Evolutionary conservation across 2,797 vertebrate species (phyloP).

Genomic region (Myotis myotis): DNA sequence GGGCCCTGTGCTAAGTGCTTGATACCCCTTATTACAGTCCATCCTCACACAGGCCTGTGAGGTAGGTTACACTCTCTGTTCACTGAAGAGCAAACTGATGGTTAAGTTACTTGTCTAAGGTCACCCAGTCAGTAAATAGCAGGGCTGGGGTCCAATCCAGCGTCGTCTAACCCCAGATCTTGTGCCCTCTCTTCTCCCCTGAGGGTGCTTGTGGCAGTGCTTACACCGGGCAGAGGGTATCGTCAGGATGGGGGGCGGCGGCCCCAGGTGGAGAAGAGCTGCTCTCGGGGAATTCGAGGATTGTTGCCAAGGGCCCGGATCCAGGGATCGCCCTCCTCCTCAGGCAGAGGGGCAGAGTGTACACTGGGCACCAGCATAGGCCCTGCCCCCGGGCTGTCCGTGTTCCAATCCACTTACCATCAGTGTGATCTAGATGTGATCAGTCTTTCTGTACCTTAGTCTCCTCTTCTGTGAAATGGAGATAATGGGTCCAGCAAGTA

Average conservation of each 20-base stretch:
- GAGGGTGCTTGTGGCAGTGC: not conserved
- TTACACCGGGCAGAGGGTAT: not conserved
- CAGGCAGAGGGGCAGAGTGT: not conserved
- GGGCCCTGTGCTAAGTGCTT: not conserved
- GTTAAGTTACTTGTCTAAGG: not conserved
- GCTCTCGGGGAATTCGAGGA: not conserved
- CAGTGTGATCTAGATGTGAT: not conserved
- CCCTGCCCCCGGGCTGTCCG: not conserved
- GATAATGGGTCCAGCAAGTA: not conserved
- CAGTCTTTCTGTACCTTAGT: not conserved
- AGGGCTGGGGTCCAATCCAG: not conserved
- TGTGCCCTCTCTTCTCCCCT: not conserved
- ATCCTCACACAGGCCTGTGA: not conserved
- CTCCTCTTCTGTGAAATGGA: conserved; percentile 20
- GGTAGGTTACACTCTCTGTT: not conserved
- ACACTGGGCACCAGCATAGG: not conserved
- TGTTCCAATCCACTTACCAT: not conserved
- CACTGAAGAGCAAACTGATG: not conserved
- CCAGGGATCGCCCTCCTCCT: not conserved
- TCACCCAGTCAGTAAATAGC: not conserved
- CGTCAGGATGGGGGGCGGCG: not conserved
- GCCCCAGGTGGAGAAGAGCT: not conserved
- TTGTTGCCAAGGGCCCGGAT: not conserved
- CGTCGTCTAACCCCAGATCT: not conserved
- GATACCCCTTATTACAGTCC: not conserved